Base-by-base conservation (phyloP, 2,113 vertebrate species). In the Empidonax alnorum region DNA sequence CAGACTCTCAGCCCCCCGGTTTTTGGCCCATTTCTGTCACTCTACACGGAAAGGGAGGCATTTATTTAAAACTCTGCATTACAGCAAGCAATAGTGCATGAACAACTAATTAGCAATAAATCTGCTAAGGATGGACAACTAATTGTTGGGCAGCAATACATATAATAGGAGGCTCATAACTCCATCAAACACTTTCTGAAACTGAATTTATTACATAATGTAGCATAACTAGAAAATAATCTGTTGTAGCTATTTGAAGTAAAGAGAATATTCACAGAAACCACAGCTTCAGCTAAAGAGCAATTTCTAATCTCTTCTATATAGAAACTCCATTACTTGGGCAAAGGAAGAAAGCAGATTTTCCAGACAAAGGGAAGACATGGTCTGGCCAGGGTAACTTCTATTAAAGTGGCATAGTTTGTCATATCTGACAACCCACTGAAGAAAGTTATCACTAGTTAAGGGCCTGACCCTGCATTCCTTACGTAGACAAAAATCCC, bases 401-500 rank as follows among this genome's bases (percentile, higher is more conserved):
- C 93, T 66, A n/a, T 52, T 84, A n/a, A 89, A 95, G 83, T 84
- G 94, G 94, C 87, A 90, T 63, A 86, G 92, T 94, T 92, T 94
- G 93, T 94, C 94, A 90, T 96, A 95, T 92, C 77, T 96, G 96
- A 96, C 96, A 96, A 53, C 65, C 37, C 87, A 65, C 82, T 84
- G 93, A 96, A 93, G 92, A 97, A 97, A 96, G 93, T 96, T 93
- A 96, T 95, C 96, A 94, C 92, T 85, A 67, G 93, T 93, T 94
- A 96, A 93, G 94, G 93, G 96, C 96, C 90, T 97, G 92, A 96
- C 93, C 95, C 90, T 67, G 83, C 96, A 96, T 96, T 96, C 96
- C 96, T 95, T 71, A 81, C 78, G 90, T 21, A 93, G 93, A 92
- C 83, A 96, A 96, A 96, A 96, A 97, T 96, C 92, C 92, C 96